These are phyloP conservation scores for Pterocles gutturalis DNA, from an alignment of 2,113 vertebrate species.

Conservation along the genomic window DNA sequence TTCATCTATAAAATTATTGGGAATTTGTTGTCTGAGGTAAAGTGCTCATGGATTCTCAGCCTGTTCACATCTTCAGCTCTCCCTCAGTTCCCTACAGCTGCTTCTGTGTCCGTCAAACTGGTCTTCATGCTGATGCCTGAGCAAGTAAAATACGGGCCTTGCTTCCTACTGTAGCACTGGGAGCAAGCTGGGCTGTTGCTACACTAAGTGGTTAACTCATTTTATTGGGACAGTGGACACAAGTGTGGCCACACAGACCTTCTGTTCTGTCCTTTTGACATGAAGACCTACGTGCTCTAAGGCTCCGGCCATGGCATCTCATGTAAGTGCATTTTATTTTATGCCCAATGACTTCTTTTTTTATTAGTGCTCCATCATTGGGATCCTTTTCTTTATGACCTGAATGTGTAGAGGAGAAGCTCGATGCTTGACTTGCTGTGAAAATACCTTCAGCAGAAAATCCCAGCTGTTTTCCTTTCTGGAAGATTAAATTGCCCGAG, in stretches of 20 bases:
- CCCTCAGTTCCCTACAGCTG: not conserved
- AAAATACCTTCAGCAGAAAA: not conserved
- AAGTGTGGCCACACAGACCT: not conserved
- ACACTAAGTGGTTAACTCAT: not conserved
- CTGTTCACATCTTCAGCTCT: not conserved
- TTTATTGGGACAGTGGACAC: not conserved
- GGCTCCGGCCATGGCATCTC: not conserved
- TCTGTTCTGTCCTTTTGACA: not conserved
- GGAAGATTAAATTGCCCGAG: not conserved
- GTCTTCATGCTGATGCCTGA: not conserved
- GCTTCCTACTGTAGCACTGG: not conserved
- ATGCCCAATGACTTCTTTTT: not conserved
- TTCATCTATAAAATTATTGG: not conserved
- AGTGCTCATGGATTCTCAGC: rapidly evolving
- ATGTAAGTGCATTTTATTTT: not conserved
- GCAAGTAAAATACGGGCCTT: not conserved
- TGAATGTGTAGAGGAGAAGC: not conserved
- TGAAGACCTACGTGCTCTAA: rapidly evolving
- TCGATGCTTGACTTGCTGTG: not conserved
- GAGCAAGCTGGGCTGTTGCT: not conserved
- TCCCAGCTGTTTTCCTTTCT: not conserved
- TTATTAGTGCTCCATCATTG: not conserved
- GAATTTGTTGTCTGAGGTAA: not conserved
- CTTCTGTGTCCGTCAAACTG: not conserved
- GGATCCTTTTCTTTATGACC: not conserved